Evolutionary conservation across 2,888 invertebrate species (phyloP).

Genomic region (Euspilapteryx auroguttella): DNA sequence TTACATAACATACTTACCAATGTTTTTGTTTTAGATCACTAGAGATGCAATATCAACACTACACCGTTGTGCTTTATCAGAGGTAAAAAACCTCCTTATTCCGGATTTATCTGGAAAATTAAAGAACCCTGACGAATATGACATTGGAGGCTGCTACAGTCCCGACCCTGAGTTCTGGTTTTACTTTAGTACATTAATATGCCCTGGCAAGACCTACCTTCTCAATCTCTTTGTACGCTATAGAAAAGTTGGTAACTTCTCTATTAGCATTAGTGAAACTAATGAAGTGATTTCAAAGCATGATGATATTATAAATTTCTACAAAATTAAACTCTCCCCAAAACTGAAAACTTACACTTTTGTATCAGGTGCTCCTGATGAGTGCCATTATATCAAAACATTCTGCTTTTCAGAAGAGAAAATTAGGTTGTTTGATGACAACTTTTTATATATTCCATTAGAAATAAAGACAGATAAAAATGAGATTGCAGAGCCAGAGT

Average conservation of each 20-base stretch:
- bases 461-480: conserved; percentile 17
- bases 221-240: conserved; percentile 34
- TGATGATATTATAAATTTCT: too few species aligned
- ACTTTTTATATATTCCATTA: conserved; percentile 25
- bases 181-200: conserved; percentile 21
- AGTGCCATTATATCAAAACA: conserved; percentile 26
- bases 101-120: conserved; percentile 20
- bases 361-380: conserved; percentile 17
- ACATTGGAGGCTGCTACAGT: conserved; percentile 36
- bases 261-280: conserved; percentile 20
- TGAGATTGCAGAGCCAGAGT: conserved; percentile 15
- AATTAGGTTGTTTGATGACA: conserved; percentile 11
- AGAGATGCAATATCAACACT: conserved; percentile 13
- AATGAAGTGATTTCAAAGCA: conserved; percentile 10
- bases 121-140: conserved; percentile 16
- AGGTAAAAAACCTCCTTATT: conserved; percentile 23
- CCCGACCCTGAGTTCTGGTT: conserved; percentile 34
- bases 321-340: conserved; percentile 1
- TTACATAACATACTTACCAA: too few species aligned
- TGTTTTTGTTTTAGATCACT: too few species aligned
- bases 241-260: conserved; percentile 19
- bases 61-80: conserved; percentile 19
- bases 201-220: conserved; percentile 22
- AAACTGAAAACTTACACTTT: conserved; percentile 16
- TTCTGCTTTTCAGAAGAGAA: conserved; percentile 18